Conservation (phyloP, 2,888 invertebrate genomes). For the Heliconius charithonia region DNA sequence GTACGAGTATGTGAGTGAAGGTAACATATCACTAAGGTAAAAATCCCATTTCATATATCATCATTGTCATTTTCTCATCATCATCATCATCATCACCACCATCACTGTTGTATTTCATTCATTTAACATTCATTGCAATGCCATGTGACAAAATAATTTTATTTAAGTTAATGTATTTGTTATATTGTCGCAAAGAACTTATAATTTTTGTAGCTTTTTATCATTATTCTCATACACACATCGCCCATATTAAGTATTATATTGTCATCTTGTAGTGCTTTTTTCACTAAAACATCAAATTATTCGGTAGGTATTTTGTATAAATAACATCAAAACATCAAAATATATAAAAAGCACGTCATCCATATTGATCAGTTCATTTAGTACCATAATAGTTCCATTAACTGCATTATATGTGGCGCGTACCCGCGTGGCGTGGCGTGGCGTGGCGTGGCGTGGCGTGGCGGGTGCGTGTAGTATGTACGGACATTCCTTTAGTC, state of each 20-base stretch:
- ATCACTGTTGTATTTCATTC: not conserved
- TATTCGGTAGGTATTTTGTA: not conserved
- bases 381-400: not conserved
- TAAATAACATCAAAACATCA: not conserved
- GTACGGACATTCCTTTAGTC: conserved; percentile 28
- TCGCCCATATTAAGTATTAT: too few species aligned
- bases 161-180: not conserved
- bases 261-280: too few species aligned
- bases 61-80: not conserved
- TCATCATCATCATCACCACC: not conserved
- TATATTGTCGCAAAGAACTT: not conserved
- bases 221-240: not conserved
- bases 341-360: not conserved
- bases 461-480: too few species aligned
- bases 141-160: not conserved
- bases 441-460: too few species aligned
- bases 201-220: not conserved
- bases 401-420: not conserved
- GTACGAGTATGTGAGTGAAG: not conserved
- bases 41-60: not conserved
- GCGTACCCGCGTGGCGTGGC: not conserved
- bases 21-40: not conserved
- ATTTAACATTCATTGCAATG: not conserved
- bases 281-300: too few species aligned
- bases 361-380: not conserved